Evolutionary conservation across 2,888 invertebrate species (phyloP).

Genomic region (Apotomis turbidana): DNA sequence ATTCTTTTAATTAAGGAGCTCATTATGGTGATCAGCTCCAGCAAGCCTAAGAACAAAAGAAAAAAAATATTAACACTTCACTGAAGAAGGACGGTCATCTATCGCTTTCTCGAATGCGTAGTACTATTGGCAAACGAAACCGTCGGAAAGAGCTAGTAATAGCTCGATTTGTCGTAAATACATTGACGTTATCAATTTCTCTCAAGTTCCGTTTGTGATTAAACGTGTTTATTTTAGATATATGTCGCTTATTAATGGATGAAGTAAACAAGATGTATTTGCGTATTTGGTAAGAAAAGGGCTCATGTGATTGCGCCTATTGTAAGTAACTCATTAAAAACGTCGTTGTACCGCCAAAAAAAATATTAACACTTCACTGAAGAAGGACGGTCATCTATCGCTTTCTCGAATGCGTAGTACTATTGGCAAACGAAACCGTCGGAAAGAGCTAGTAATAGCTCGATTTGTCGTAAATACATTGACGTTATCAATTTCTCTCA

Average conservation of each 20-base stretch:
- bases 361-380: no score
- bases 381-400: no score
- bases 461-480: neutral
- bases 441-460: neutral
- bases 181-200: slow-evolving; percentile 6
- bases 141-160: neutral
- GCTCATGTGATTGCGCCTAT: neutral
- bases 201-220: slow-evolving; percentile 4
- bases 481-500: slow-evolving; percentile 11
- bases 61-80: no score
- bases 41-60: no score
- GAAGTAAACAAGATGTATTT: neutral
- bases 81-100: no score
- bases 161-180: neutral
- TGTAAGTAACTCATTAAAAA: no score
- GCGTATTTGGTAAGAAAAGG: neutral
- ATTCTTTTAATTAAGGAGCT: no score
- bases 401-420: no score
- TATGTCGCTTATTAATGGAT: neutral
- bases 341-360: no score
- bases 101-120: no score
- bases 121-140: neutral
- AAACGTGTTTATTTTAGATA: slow-evolving; percentile 3
- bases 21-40: no score
- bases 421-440: neutral